phyloP scores from a whole-genome alignment of 2,888 invertebrate species.

The Watsonalla cultraria region DNA sequence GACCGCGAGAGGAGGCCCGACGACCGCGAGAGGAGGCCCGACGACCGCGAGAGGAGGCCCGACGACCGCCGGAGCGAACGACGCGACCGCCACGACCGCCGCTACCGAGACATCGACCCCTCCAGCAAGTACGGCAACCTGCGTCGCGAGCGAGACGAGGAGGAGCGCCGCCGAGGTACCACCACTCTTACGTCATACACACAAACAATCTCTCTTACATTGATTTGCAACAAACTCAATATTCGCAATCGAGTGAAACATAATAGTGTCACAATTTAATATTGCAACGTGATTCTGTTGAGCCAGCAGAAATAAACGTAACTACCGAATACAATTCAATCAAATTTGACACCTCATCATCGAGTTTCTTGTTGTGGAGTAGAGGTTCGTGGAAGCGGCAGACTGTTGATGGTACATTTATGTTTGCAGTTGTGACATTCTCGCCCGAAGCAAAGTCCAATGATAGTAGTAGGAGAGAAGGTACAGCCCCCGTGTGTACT shows the following conservation, averaged over 20 bases:
- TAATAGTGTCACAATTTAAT: too few relatives aligned
- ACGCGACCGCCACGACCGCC: constrained; percentile 38
- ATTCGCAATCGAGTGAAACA: background rate
- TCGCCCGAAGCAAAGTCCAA: constrained; percentile 60
- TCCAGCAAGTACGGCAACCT: constrained; percentile 48
- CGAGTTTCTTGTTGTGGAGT: too few relatives aligned
- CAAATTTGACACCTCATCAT: too few relatives aligned
- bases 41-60: constrained; percentile 27
- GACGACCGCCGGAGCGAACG: constrained; percentile 29
- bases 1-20: constrained; percentile 34
- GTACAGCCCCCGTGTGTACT: constrained; percentile 34
- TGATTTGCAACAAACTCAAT: background rate
- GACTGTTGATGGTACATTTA: constrained; percentile 34
- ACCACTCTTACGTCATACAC: constrained; percentile 2
- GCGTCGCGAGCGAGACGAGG: constrained; percentile 49
- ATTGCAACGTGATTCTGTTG: background rate
- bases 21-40: constrained; percentile 52
- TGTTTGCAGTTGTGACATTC: constrained; percentile 71
- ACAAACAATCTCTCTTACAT: too few relatives aligned
- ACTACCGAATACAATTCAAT: too few relatives aligned
- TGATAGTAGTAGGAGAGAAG: constrained; percentile 52
- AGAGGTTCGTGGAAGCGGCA: too few relatives aligned
- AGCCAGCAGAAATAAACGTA: too few relatives aligned
- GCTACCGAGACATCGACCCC: constrained; percentile 64
- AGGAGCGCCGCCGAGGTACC: constrained; percentile 48